Evolutionary conservation across 2,888 invertebrate genomes (phyloP).

Genomic region (Proisotoma minuta): DNA sequence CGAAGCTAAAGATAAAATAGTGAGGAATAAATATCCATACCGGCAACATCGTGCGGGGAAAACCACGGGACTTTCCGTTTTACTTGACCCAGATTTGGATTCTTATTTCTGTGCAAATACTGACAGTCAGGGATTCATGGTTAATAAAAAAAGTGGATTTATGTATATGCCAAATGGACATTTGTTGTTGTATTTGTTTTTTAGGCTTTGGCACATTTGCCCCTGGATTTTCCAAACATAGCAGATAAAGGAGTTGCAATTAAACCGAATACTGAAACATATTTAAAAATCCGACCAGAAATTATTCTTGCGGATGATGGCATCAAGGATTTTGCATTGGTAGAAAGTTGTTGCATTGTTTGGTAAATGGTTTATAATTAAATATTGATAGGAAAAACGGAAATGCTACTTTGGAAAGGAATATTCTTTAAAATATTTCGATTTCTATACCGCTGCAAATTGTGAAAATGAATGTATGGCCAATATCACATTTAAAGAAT

Average conservation of each 20-base stretch:
- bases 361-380: too few species aligned
- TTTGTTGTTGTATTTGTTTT: background rate
- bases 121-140: conserved; percentile 37
- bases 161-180: background rate
- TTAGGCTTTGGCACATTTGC: conserved; percentile 1
- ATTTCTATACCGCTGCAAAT: conserved; percentile 38
- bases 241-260: conserved; percentile 32
- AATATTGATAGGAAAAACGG: conserved; percentile 37
- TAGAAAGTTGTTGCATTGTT: conserved; percentile 7
- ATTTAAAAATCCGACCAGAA: conserved; percentile 30
- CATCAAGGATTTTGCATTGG: conserved; percentile 20
- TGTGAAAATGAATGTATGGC: conserved; percentile 43
- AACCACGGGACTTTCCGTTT: conserved; percentile 39
- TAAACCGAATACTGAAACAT: conserved; percentile 35
- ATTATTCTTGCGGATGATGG: conserved; percentile 17
- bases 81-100: conserved; percentile 40
- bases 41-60: conserved; percentile 40
- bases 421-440: conserved; percentile 23
- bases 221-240: conserved; percentile 26
- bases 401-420: conserved; percentile 39
- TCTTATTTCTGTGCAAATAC: conserved; percentile 44
- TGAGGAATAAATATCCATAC: conserved; percentile 21
- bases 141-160: conserved; percentile 7
- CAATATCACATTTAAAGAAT: conserved; percentile 19
- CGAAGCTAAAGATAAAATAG: background rate